Conservation (phyloP, 2,888 invertebrate species). For the Agrotis exclamationis region DNA sequence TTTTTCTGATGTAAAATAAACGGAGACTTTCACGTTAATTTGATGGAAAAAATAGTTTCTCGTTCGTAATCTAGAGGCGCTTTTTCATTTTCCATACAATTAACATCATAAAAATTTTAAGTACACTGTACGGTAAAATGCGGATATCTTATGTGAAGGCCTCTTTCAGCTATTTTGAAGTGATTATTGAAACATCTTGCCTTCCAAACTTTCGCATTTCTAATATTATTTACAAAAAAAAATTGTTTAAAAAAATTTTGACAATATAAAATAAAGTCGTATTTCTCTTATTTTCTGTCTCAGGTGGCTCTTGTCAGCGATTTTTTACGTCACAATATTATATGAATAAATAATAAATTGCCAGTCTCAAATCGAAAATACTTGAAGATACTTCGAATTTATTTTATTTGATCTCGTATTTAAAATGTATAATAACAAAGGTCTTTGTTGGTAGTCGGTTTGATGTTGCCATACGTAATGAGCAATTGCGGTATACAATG, state of each 20-base stretch:
- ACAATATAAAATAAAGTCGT: not conserved
- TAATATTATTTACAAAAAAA: not conserved
- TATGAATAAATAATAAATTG: slow-evolving; percentile 11
- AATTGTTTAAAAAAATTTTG: not conserved
- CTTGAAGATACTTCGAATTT: not conserved
- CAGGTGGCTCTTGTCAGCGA: not conserved
- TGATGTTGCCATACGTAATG: not conserved
- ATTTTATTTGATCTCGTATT: slow-evolving; percentile 7
- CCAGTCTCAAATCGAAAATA: not conserved
- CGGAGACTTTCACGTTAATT: no score
- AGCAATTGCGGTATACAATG: not conserved
- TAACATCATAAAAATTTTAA: no score
- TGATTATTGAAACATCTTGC: no score
- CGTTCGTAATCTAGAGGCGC: no score
- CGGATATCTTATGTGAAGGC: no score
- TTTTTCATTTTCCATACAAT: no score
- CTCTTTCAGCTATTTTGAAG: no score
- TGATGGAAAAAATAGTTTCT: no score
- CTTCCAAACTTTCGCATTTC: no score
- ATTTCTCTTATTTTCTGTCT: not conserved
- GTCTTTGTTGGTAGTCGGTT: not conserved
- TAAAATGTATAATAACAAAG: not conserved
- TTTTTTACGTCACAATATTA: slow-evolving; percentile 6
- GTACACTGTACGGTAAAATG: no score
- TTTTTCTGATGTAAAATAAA: no score